Evolutionary conservation across 2,888 invertebrate genomes (phyloP), one percentile per base, ranked within the genome.

Genomic region (Papilio gigon): DNA sequence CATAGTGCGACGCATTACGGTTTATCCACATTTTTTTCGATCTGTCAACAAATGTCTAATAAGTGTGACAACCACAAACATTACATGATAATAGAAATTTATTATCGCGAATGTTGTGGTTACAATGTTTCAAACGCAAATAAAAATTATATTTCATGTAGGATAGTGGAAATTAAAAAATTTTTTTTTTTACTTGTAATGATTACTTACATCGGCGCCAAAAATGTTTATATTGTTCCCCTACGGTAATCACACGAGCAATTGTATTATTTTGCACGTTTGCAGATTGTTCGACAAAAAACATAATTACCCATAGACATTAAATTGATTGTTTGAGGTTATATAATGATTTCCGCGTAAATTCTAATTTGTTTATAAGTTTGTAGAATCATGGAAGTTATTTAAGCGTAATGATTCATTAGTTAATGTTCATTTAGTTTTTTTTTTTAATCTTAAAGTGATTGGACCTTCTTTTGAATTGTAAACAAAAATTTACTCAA

Each of bases 21-120:
- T 53, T 47, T 27, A 60, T 35, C 20, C 22, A n/a, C 22, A 33
- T 35, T 27, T 65, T 65, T 22, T 22, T 25, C 35, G 47, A 25
- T 58, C 47, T 40, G 37, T 67, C 30, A 62, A 67, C 53, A 67
- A 66, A 50, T 58, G 37, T 61, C 64, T 53, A 53, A 56, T 20
- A 37, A 61, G 60, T 61, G 37, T 14, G 27, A 67, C 37, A 61
- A 61, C 61, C 61, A 62, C 53, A 67, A 61, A 62, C 40, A 25
- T 40, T 22, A 11, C 12, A 37, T 25, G 47, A 53, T 37, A 56
- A 65, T 40, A 56, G 59, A 27, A 35, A 12, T 25, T 22, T 65
- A n/a, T 59, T 65, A 59, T 44, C 59, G 59, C 58, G 37, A 37
- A 37, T 37, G 22, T 59, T 37, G 59, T 37, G 37, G 59, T 37